These are phyloP conservation scores for Mus caroli DNA, from an alignment of 2,797 vertebrate species.

Conservation along the genomic window DNA sequence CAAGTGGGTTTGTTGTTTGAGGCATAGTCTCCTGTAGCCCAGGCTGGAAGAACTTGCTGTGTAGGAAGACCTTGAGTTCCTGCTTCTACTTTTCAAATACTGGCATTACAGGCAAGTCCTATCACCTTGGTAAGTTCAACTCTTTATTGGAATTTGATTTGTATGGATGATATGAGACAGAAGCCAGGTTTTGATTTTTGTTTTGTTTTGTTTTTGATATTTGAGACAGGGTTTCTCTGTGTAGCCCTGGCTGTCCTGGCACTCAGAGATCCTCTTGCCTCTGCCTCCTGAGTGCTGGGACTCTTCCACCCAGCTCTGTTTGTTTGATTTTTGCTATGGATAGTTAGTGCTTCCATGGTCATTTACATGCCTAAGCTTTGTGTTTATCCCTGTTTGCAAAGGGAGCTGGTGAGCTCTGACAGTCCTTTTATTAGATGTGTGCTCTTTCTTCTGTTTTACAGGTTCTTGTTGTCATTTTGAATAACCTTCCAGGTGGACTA, in stretches of 20 bases:
- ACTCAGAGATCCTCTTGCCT: not conserved
- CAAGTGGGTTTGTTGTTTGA: not conserved
- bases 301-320: not conserved
- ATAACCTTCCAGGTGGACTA: constrained; percentile 83
- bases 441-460: constrained; percentile 71
- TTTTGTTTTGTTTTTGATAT: not conserved
- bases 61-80: not conserved
- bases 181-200: not conserved
- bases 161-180: constrained; percentile 18
- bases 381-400: constrained; percentile 23
- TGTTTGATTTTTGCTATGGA: not conserved
- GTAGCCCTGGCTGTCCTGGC: not conserved
- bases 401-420: constrained; percentile 1
- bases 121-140: not conserved
- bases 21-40: not conserved
- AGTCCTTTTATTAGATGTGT: constrained; percentile 53
- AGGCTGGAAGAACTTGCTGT: not conserved
- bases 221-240: not conserved
- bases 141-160: constrained; percentile 62
- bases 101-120: not conserved
- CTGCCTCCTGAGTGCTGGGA: not conserved
- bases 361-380: constrained; percentile 37
- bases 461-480: constrained; percentile 67
- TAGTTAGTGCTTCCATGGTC: constrained; percentile 36
- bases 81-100: not conserved